phyloP scores from a whole-genome alignment of 2,113 vertebrate genomes.

The Podarcis cretensis region DNA sequence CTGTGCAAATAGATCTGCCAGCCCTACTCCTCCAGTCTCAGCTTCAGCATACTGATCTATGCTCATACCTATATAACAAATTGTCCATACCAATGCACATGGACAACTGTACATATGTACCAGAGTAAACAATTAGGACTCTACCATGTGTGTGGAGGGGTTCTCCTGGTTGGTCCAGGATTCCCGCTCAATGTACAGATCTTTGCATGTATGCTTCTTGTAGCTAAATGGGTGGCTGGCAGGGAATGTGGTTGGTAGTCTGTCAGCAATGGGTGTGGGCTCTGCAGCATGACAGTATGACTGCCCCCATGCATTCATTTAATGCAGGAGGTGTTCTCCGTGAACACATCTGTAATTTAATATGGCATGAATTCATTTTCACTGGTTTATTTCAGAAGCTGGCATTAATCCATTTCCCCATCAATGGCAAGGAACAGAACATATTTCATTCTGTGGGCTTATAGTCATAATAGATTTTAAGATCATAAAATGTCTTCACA shows the following conservation, averaged over 20 bases:
- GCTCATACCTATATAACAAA: too few species aligned
- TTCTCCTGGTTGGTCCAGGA: too few species aligned
- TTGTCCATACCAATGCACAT: too few species aligned
- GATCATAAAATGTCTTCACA: not conserved
- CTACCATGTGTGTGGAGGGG: too few species aligned
- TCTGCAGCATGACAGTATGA: not conserved
- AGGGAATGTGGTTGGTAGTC: not conserved
- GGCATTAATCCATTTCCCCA: not conserved
- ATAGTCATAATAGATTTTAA: not conserved
- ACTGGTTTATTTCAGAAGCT: not conserved
- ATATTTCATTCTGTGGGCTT: not conserved
- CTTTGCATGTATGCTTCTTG: not conserved
- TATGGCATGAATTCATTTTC: slow-evolving; percentile 3
- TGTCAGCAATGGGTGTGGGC: not conserved
- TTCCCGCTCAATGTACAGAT: too few species aligned
- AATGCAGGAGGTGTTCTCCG: not conserved
- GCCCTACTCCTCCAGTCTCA: too few species aligned
- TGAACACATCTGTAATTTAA: not conserved
- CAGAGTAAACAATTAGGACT: too few species aligned
- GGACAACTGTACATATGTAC: too few species aligned
- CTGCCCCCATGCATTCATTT: not conserved
- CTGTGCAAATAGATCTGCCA: too few species aligned
- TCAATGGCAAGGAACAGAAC: not conserved
- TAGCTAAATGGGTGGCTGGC: not conserved
- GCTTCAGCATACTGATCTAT: too few species aligned